Evolutionary conservation across 2,797 vertebrate genomes (phyloP), one percentile per base, ranked within the genome.

Genomic region (Chrosomus eos): DNA sequence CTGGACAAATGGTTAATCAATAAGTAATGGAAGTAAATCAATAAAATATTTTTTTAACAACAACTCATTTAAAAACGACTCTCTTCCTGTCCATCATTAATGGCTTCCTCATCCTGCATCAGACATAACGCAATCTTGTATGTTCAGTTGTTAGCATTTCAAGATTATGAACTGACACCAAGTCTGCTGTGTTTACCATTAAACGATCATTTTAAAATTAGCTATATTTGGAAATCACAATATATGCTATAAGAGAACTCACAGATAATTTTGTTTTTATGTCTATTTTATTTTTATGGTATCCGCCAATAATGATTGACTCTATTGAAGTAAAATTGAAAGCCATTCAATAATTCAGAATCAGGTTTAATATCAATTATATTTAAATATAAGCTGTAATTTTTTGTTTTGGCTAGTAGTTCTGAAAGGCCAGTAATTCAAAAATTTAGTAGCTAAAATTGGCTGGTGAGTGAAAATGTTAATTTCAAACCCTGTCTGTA

Each of bases 1-100:
- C 74, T 86, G 87, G 87, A 91, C 88, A 91, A 78, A 87, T 87
- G 87, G 91, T 90, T 92, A 75, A 87, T 89, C 85, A 91, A 91
- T 90, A 83, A 89, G 90, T 93, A 91, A 91, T 88, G 76, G 43
- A 89, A 80, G 82, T 67, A 87, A 83, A 92, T 94, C 86, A 90
- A 93, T 93, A n/a, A n/a, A n/a, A n/a, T n/a, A n/a, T n/a, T n/a
- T n/a, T n/a, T n/a, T n/a, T 9, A n/a, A 91, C 87, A 85, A 85
- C 87, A 83, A 77, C 82, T 79, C 87, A 89, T 87, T 13, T 5
- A 85, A 87, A 23, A 91, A 85, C 33, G 82, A 88, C 71, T 73
- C 10, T 81, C 23, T 5, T 53, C 80, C 45, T 72, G 67, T 73
- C 23, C 31, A 58, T 66, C 45, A 48, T 21, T 40, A 40, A 79